These are phyloP conservation scores for Myopa testacea DNA, from an alignment of 2,888 invertebrate genomes.

Conservation along the genomic window DNA sequence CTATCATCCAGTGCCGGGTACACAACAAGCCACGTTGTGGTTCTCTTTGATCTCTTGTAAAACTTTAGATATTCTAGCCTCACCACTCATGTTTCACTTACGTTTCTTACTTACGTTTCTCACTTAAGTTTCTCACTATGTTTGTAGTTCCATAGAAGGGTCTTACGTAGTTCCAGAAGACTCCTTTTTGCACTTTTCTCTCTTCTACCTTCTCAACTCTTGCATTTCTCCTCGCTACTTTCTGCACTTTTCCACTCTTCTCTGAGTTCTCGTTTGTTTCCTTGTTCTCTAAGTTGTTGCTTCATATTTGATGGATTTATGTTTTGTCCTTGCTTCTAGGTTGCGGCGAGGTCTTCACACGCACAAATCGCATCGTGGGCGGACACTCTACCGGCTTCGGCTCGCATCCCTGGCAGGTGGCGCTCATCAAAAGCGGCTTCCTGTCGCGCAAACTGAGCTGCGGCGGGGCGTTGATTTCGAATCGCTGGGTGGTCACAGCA, in stretches of 20 bases:
- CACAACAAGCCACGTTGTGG: constrained; percentile 38
- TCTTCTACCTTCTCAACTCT: background rate
- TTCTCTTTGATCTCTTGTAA: constrained; percentile 8
- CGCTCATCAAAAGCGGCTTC: constrained; percentile 91
- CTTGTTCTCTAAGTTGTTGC: constrained; percentile 1
- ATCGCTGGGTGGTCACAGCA: constrained; percentile 92
- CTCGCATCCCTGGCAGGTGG: constrained; percentile 95
- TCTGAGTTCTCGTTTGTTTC: constrained; percentile 36
- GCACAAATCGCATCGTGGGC: constrained; percentile 91
- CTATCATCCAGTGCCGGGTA: constrained; percentile 68
- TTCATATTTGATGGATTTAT: background rate
- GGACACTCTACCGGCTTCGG: constrained; percentile 92
- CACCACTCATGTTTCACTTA: background rate
- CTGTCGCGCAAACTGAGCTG: constrained; percentile 90
- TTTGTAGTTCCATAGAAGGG: background rate
- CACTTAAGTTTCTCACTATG: no score
- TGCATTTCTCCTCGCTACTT: constrained; percentile 33
- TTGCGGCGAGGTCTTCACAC: constrained; percentile 88
- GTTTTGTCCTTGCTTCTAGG: constrained; percentile 70
- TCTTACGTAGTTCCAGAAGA: no score
- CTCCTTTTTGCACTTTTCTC: background rate
- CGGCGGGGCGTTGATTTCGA: constrained; percentile 89
- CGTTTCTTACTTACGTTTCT: no score
- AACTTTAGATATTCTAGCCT: constrained; percentile 6
- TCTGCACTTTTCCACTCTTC: constrained; percentile 33